Evolutionary conservation across 1,140 invertebrate genomes (phyloP).

Genomic region (Halictus rubicundus): DNA sequence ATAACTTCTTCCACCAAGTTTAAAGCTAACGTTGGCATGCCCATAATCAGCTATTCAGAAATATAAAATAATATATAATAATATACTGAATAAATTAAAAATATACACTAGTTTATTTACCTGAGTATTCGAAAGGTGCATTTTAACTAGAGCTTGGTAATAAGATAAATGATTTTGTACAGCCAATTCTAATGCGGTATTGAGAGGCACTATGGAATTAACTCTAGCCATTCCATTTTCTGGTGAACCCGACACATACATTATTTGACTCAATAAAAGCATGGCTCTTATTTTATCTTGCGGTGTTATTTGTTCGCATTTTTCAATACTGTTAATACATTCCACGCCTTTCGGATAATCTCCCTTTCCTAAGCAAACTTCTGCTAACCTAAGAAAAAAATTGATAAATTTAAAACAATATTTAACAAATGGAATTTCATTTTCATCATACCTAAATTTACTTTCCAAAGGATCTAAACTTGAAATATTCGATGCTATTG

Average conservation of each 20-base stretch:
- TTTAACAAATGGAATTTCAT: background rate
- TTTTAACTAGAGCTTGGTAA: conserved; percentile 86
- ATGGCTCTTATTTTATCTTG: conserved; percentile 85
- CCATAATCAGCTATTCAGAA: conserved; percentile 84
- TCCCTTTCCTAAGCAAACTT: conserved; percentile 86
- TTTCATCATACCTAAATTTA: conserved; percentile 74
- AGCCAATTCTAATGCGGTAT: conserved; percentile 86
- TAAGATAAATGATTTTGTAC: conserved; percentile 88
- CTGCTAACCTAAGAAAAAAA: conserved; percentile 81
- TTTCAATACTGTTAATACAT: conserved; percentile 82
- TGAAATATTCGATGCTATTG: conserved; percentile 86
- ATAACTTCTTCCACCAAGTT: conserved; percentile 86
- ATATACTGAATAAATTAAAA: conserved; percentile 9
- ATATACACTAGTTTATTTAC: conserved; percentile 67
- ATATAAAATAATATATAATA: conserved; percentile 10
- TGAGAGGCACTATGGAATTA: conserved; percentile 83
- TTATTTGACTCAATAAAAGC: conserved; percentile 87
- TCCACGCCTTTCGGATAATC: conserved; percentile 84
- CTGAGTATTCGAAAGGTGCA: conserved; percentile 88
- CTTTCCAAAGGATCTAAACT: conserved; percentile 87
- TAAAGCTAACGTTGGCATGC: conserved; percentile 87
- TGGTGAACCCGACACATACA: conserved; percentile 82
- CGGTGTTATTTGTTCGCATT: conserved; percentile 80
- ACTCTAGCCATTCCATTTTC: conserved; percentile 79
- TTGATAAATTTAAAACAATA: conserved; percentile 3